Base-by-base conservation (phyloP, 2,113 vertebrate genomes). In the Gasterosteus nipponicus region DNA sequence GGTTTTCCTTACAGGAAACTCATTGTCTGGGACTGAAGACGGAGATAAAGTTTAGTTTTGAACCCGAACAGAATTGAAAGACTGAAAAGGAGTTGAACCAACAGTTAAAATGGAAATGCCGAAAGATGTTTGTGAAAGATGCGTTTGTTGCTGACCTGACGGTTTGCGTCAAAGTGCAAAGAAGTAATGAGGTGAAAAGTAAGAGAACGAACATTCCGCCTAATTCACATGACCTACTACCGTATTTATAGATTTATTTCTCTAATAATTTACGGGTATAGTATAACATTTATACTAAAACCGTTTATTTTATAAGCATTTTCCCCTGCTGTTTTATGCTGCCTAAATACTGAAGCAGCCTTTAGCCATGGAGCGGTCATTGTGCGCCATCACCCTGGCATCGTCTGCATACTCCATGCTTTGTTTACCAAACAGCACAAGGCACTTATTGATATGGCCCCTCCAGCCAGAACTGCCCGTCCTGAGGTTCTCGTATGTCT, bases 351-450 rank as follows among this genome's bases (percentile, higher is more conserved):
- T 49, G 7, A 22, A 67, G 66, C 69, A 31, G 42, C 60, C 10
- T 39, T 76, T 22, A 49, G 33, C 12, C 56, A 47, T 53, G 3
- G 41, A 47, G 61, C 16, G 57, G 72, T 72, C 51, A 58, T 42
- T 26, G 29, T 12, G 41, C 60, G 60, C 56, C 42, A 71, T 83
- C 60, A 61, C 58, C 61, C 56, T 42, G 76, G 69, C 12, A 3
- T 18, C 2, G n/a, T 33, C 58, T 62, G 65, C 80, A 86, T 58
- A 86, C 78, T 62, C 18, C 31, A 47, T 69, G 60, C 69, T 79
- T 70, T 86, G 80, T 85, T 83, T 58, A 77, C 39, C 56, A 80
- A 75, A 83, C 65, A 53, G 63, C 10, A 90, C 69, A 83, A 79
- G 42, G 75, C 22, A 76, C 38, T 79, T 66, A 80, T 67, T 86